A percentile compares a stretch with the other conserved stretches of the same genome.
phyloP scores from a whole-genome alignment of 2,113 vertebrate genomes.

The Ursus arctos region DNA sequence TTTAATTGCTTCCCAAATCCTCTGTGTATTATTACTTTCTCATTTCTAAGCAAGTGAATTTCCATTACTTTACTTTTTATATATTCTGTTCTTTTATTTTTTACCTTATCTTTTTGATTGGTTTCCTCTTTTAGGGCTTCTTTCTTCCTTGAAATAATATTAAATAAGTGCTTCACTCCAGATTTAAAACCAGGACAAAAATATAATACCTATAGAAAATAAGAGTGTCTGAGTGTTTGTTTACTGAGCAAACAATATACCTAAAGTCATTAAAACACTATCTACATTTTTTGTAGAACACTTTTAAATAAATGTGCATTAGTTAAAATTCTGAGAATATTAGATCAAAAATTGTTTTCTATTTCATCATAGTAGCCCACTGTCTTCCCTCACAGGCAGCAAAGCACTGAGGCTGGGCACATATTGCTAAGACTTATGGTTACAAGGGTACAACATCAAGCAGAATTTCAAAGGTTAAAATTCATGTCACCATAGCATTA shows the following conservation, averaged over 20 bases:
- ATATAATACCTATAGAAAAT: conserved; percentile 93
- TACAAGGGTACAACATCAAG: background rate
- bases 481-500: background rate
- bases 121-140: conserved; percentile 91
- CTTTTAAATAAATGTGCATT: conserved; percentile 16
- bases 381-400: background rate
- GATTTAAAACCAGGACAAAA: conserved; percentile 97
- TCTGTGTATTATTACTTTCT: background rate
- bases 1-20: background rate
- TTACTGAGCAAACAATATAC: conserved; percentile 35
- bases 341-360: background rate
- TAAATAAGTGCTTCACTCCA: conserved; percentile 94
- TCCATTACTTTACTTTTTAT: background rate
- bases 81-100: background rate
- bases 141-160: conserved; percentile 91
- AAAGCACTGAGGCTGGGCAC: background rate
- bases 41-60: conserved; percentile 32
- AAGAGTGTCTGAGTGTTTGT: conserved; percentile 2
- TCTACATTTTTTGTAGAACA: background rate
- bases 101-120: conserved; percentile 92
- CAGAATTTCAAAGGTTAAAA: background rate
- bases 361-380: background rate
- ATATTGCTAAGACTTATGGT: background rate
- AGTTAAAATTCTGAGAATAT: background rate
- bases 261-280: background rate